These are phyloP conservation scores for Parelbella ahira DNA, from an alignment of 2,888 invertebrate species.

Conservation along the genomic window DNA sequence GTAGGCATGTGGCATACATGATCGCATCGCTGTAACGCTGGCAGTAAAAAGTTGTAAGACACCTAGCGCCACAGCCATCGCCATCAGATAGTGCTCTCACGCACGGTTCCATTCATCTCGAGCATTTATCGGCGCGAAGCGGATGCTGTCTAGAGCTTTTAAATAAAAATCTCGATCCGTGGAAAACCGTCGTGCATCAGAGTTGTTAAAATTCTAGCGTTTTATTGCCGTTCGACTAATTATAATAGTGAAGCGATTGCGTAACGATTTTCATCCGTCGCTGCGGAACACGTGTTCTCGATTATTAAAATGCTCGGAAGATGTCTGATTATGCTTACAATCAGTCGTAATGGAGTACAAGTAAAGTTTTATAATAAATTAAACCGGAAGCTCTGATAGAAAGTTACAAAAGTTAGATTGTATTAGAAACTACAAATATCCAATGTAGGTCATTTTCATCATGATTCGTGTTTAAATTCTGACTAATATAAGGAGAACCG, in stretches of 20 bases:
- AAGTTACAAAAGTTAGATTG: no score
- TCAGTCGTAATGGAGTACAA: no score
- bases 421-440: no score
- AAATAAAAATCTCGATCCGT: constrained; percentile 45
- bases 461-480: no score
- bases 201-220: constrained; percentile 31
- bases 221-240: constrained; percentile 26
- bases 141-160: constrained; percentile 53
- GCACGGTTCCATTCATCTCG: constrained; percentile 60
- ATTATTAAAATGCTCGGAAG: background rate
- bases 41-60: constrained; percentile 40
- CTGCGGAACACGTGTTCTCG: background rate
- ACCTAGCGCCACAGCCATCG: constrained; percentile 36
- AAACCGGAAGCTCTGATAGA: background rate
- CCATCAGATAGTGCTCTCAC: constrained; percentile 66
- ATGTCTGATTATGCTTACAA: background rate
- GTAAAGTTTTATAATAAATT: no score
- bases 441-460: no score
- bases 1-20: constrained; percentile 57
- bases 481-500: no score
- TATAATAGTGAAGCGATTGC: constrained; percentile 15
- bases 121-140: constrained; percentile 57
- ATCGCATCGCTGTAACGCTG: constrained; percentile 38
- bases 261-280: constrained; percentile 3
- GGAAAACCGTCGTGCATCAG: constrained; percentile 34